A percentile compares a stretch with the other conserved stretches of the same genome.
Evolutionary conservation across 1,140 invertebrate species (phyloP).

Genomic region (Drosophila ogumai): DNA sequence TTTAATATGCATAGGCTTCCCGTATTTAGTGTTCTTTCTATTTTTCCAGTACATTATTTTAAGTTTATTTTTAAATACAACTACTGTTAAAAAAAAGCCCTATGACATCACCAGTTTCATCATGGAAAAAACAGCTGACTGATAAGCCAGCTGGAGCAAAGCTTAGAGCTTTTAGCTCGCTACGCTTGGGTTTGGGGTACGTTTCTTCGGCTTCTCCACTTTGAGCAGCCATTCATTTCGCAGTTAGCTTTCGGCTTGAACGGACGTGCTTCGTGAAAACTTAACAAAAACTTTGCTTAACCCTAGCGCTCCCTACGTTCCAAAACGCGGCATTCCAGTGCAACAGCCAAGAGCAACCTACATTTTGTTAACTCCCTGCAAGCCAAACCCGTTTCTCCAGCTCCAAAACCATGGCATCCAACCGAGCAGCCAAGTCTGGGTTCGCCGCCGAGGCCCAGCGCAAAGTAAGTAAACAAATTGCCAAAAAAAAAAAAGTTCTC

Average conservation of each 20-base stretch:
- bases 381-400: conserved; percentile 78
- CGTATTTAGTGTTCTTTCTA: too few species aligned
- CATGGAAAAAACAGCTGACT: conserved; percentile 29
- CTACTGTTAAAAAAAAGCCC: conserved; percentile 3
- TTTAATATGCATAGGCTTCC: too few species aligned
- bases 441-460: conserved; percentile 96
- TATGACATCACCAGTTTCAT: conserved; percentile 39
- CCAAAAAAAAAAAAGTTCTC: conserved; percentile 40
- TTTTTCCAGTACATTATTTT: background rate
- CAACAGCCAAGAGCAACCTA: conserved; percentile 49
- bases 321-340: conserved; percentile 35
- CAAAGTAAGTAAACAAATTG: conserved; percentile 89
- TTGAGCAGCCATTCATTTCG: conserved; percentile 35
- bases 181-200: conserved; percentile 10
- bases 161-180: conserved; percentile 9
- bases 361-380: conserved; percentile 67
- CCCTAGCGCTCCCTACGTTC: conserved; percentile 41
- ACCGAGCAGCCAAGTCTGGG: conserved; percentile 96
- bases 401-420: conserved; percentile 90
- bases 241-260: conserved; percentile 51
- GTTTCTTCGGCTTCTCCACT: conserved; percentile 34
- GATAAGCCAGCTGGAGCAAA: conserved; percentile 17
- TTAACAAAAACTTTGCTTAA: conserved; percentile 17
- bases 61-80: conserved; percentile 16
- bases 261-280: conserved; percentile 43